A percentile compares a stretch with the other conserved stretches of the same genome.
Conservation (phyloP, 1,140 invertebrate genomes). For the Ceratina calcarata region DNA sequence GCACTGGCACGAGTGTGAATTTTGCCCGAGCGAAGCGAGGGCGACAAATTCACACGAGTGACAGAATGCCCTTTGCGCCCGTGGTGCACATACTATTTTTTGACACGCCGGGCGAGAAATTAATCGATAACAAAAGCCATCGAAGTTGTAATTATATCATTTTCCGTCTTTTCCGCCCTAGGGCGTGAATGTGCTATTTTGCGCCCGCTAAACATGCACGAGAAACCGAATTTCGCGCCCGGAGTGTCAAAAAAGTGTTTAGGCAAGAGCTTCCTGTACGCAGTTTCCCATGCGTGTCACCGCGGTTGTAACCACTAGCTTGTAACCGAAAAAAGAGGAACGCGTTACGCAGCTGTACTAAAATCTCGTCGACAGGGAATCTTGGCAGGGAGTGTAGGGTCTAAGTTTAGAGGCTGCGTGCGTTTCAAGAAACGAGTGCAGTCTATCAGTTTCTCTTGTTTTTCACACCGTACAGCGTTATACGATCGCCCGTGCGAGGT, state of each 20-base stretch:
- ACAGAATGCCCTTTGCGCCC: too few relatives aligned
- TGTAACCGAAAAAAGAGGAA: not conserved
- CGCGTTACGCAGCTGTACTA: not conserved
- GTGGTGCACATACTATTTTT: too few relatives aligned
- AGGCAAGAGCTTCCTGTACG: constrained; percentile 5
- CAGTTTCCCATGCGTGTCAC: not conserved
- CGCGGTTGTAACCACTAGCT: not conserved
- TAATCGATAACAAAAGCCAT: too few relatives aligned
- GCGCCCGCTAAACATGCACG: too few relatives aligned
- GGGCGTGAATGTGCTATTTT: too few relatives aligned
- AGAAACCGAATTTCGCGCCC: too few relatives aligned
- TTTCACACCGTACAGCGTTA: not conserved
- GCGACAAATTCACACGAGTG: too few relatives aligned
- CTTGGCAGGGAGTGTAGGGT: not conserved
- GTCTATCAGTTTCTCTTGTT: constrained; percentile 14
- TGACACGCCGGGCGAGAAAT: too few relatives aligned
- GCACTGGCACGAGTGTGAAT: too few relatives aligned
- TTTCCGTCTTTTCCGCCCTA: too few relatives aligned
- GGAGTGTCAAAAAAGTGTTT: not conserved
- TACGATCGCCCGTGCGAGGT: not conserved
- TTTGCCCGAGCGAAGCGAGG: too few relatives aligned
- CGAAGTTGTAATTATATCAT: too few relatives aligned
- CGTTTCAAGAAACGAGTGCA: constrained; percentile 10
- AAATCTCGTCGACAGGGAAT: constrained; percentile 11
- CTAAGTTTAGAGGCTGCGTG: constrained; percentile 27